Evolutionary conservation across 2,797 vertebrate species (phyloP).

Genomic region (Sparus aurata): DNA sequence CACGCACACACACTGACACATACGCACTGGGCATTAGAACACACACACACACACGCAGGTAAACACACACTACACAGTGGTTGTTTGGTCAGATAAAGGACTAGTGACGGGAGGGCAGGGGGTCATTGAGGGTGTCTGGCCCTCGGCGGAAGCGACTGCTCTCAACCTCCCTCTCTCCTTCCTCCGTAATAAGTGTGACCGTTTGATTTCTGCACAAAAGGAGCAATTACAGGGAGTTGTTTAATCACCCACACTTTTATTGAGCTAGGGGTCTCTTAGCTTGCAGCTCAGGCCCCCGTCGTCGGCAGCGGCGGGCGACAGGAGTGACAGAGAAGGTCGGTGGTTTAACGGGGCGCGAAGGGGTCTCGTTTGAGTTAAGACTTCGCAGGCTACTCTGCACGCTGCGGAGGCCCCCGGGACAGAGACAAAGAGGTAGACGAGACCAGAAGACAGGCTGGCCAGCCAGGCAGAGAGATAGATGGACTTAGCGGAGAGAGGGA

Average conservation of each 20-base stretch:
- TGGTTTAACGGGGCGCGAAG: constrained; percentile 82
- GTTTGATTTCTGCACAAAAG: constrained; percentile 84
- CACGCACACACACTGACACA: constrained; percentile 41
- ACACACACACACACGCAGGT: constrained; percentile 41
- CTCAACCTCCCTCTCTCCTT: constrained; percentile 51
- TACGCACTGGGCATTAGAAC: constrained; percentile 40
- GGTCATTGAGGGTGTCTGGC: constrained; percentile 77
- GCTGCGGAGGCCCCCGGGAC: constrained; percentile 69
- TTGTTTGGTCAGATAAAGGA: constrained; percentile 83
- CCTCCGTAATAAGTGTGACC: constrained; percentile 76
- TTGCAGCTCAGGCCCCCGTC: constrained; percentile 79
- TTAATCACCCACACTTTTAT: constrained; percentile 86
- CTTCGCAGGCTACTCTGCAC: constrained; percentile 70
- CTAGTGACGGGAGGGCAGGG: constrained; percentile 73
- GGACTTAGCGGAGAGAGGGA: constrained; percentile 62
- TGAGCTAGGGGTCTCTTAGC: constrained; percentile 80
- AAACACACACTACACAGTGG: constrained; percentile 61
- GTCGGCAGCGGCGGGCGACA: constrained; percentile 66
- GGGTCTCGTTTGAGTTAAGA: constrained; percentile 80
- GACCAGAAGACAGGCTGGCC: constrained; percentile 68
- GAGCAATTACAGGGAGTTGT: constrained; percentile 85
- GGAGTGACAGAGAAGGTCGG: constrained; percentile 85
- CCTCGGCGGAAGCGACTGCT: constrained; percentile 65
- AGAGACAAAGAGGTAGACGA: constrained; percentile 74
- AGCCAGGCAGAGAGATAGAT: constrained; percentile 75